Base-by-base conservation (phyloP, 2,888 invertebrate species). In the Limnephilus lunatus region DNA sequence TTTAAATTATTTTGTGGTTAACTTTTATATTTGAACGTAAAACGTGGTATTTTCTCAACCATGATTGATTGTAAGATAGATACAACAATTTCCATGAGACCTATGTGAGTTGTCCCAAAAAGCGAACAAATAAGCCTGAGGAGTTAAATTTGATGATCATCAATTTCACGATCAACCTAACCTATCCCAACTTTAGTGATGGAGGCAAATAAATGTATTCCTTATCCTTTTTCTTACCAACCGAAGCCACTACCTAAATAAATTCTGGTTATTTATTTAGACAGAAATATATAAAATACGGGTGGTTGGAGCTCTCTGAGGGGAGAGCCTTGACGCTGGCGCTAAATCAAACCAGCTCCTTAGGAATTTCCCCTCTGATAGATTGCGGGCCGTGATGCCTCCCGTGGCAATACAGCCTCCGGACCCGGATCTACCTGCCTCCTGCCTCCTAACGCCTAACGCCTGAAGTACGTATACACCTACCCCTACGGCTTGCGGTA, bases 311-410 rank as follows among this genome's bases (percentile, higher is more conserved):
- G 32, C 31, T 82, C 82, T 82, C 82, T 31, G 19, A 19, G 19
- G 82, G 82, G 32, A 32, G 32, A 31, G 14, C 19, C 3, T 1
- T 32, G 82, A 82, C 32, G 31, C 31, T 14, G 82, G 31, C 14
- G 82, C 82, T 32, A 82, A 82, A 82, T 82, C 82, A 82, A 82
- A 82, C 82, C 82, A 32, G 82, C 2, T 82, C 82, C 30, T 32
- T 32, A 82, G 31, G 82, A 82, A 82, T 82, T 82, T 82, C 82
- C 82, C 30, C 32, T 32, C 30, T 82, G 82, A 82, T 82, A 82
- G 30, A 82, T 82, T 82, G 82, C 82, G 19, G 19, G 4, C 32
- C 82, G 32, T 32, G 82, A 82, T 82, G 82, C 82, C 82, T 82
- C 82, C 82, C 82, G 31, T 4, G 82, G 82, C 32, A 31, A 31